phyloP scores from a whole-genome alignment of 2,888 invertebrate genomes.

The Meloe dianella region DNA sequence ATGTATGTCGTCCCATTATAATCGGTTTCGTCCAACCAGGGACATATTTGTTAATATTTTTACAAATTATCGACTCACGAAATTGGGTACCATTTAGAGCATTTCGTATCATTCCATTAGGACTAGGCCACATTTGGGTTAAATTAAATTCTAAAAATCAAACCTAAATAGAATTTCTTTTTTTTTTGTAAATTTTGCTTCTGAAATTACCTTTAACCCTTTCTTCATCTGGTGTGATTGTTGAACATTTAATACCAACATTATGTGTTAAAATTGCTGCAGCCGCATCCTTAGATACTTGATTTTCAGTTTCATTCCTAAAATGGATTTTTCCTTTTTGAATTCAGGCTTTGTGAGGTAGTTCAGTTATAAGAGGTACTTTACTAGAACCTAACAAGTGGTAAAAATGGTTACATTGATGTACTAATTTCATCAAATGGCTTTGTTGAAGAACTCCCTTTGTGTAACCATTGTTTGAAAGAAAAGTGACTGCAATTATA shows the following conservation, averaged over 20 bases:
- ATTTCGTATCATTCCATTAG: constrained; percentile 86
- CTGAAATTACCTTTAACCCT: constrained; percentile 75
- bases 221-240: constrained; percentile 87
- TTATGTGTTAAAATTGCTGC: constrained; percentile 83
- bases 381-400: too few species aligned
- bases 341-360: too few species aligned
- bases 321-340: constrained; percentile 18
- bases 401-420: too few species aligned
- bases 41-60: constrained; percentile 79
- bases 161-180: background rate
- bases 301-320: constrained; percentile 80
- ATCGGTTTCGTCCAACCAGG: constrained; percentile 85
- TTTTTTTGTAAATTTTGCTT: background rate
- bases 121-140: constrained; percentile 89
- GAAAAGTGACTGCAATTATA: too few species aligned
- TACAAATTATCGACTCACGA: constrained; percentile 84
- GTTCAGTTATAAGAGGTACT: too few species aligned
- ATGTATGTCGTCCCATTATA: constrained; percentile 84
- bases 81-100: constrained; percentile 87
- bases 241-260: constrained; percentile 90
- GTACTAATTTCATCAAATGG: too few species aligned
- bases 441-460: too few species aligned
- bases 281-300: constrained; percentile 85
- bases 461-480: too few species aligned
- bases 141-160: constrained; percentile 75